Evolutionary conservation across 2,113 vertebrate species (phyloP).

Genomic region (Ophthalmolycus amberensis): DNA sequence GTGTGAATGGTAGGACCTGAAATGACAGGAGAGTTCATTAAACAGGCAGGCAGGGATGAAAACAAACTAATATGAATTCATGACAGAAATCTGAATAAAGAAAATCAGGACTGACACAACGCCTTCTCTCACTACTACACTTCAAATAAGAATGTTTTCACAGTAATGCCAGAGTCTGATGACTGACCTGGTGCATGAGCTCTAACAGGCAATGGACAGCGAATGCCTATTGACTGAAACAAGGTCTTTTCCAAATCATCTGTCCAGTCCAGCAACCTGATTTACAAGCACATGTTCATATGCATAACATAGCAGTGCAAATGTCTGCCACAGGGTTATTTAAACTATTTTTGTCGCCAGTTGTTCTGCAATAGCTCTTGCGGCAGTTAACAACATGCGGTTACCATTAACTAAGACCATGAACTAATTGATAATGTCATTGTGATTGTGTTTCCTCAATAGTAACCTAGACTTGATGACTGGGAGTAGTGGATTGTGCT

Average conservation of each 20-base stretch:
- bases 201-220: neutral
- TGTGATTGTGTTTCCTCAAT: constrained; percentile 42
- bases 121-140: neutral
- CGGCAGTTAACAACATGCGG: constrained; percentile 12
- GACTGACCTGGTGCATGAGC: neutral
- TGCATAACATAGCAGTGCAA: neutral
- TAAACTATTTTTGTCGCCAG: neutral
- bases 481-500: constrained; percentile 20
- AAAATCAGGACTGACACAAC: neutral
- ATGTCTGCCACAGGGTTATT: neutral
- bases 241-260: neutral
- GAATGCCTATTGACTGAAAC: neutral
- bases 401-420: constrained; percentile 21
- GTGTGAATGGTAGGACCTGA: no score
- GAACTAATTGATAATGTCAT: constrained; percentile 42
- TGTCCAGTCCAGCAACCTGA: neutral
- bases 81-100: neutral
- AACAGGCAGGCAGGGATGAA: no score
- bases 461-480: constrained; percentile 37
- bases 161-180: neutral
- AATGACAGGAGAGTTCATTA: no score
- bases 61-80: no score
- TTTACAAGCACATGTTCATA: neutral
- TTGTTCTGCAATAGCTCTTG: neutral
- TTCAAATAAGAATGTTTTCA: neutral